These are phyloP conservation scores for Menidia beryllina DNA, from an alignment of 2,113 vertebrate species.

Conservation along the genomic window DNA sequence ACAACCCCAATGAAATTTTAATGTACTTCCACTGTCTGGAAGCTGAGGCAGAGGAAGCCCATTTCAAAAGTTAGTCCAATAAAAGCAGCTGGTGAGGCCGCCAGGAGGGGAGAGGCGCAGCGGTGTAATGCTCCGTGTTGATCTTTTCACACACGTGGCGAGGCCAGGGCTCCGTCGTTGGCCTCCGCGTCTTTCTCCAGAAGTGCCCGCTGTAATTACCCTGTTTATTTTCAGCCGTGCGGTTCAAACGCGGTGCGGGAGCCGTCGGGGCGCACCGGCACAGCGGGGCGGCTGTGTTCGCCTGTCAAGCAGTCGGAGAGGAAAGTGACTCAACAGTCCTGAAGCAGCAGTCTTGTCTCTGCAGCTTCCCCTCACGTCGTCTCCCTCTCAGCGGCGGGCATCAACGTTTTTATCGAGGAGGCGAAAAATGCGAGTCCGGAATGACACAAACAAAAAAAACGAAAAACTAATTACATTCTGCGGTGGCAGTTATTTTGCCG, in stretches of 20 bases:
- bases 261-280: conserved; percentile 36
- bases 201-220: conserved; percentile 15
- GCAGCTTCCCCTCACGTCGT: conserved; percentile 63
- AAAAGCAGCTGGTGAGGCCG: conserved; percentile 7
- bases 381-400: conserved; percentile 46
- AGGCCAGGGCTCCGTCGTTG: conserved; percentile 11
- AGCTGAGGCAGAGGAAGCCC: background rate
- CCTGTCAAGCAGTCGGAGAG: conserved; percentile 68
- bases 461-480: conserved; percentile 43
- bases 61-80: background rate
- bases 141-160: background rate
- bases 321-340: conserved; percentile 59
- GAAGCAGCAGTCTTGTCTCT: conserved; percentile 63
- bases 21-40: background rate
- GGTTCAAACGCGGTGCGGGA: conserved; percentile 35
- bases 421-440: conserved; percentile 21
- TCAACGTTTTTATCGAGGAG: conserved; percentile 59
- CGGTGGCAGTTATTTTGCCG: conserved; percentile 4
- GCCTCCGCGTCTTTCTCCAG: conserved; percentile 9
- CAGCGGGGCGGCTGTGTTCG: conserved; percentile 66
- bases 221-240: conserved; percentile 26
- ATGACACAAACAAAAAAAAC: background rate
- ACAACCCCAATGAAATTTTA: conserved; percentile 9
- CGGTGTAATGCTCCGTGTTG: background rate
- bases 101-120: background rate